Evolutionary conservation across 2,113 vertebrate genomes (phyloP).

Genomic region (Calypte anna): DNA sequence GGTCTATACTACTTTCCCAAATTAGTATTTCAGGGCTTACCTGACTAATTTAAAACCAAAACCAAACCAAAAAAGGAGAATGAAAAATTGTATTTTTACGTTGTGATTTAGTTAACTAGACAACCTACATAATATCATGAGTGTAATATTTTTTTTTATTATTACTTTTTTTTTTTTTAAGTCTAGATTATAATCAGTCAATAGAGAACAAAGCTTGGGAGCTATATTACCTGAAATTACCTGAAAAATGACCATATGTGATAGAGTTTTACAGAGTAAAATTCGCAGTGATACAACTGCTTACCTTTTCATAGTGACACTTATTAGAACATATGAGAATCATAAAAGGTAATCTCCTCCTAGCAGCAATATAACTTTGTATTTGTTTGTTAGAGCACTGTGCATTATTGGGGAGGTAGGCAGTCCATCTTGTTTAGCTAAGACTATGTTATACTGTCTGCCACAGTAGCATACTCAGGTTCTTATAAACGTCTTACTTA

Average conservation of each 20-base stretch:
- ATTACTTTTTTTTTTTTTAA: constrained; percentile 42
- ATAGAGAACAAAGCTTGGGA: constrained; percentile 32
- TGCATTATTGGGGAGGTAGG: background rate
- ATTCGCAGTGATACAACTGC: constrained; percentile 66
- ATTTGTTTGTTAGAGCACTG: constrained; percentile 36
- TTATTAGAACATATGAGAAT: constrained; percentile 73
- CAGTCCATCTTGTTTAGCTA: constrained; percentile 58
- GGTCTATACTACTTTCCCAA: background rate
- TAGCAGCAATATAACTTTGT: constrained; percentile 48
- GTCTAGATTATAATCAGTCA: constrained; percentile 46
- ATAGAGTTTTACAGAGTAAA: constrained; percentile 70
- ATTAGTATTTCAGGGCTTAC: background rate
- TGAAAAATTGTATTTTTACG: constrained; percentile 1
- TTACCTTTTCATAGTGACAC: constrained; percentile 69
- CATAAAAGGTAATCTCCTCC: constrained; percentile 64
- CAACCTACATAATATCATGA: background rate
- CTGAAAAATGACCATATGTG: constrained; percentile 61
- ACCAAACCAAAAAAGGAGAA: background rate
- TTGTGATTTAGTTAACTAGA: constrained; percentile 47
- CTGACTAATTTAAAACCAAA: background rate
- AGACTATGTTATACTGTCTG: background rate
- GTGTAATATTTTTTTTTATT: constrained; percentile 22
- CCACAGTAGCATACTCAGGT: background rate
- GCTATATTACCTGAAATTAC: constrained; percentile 56
- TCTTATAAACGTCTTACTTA: constrained; percentile 18